Evolutionary conservation across 2,113 vertebrate species (phyloP).

Genomic region (Pluvianellus socialis): DNA sequence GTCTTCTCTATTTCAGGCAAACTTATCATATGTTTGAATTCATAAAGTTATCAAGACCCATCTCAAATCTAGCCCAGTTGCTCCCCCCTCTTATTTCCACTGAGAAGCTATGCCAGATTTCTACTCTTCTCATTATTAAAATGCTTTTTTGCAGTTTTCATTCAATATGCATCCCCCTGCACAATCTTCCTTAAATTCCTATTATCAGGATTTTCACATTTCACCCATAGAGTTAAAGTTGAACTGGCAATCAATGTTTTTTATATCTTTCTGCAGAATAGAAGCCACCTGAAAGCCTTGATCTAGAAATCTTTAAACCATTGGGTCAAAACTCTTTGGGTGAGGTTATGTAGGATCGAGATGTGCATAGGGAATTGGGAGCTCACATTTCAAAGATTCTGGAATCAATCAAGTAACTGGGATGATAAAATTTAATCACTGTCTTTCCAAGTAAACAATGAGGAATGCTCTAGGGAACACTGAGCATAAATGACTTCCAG

Average conservation of each 20-base stretch:
- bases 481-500: background rate
- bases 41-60: background rate
- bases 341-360: background rate
- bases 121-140: background rate
- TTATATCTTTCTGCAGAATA: background rate
- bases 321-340: background rate
- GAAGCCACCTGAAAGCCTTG: background rate
- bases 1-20: background rate
- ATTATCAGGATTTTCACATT: background rate
- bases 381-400: conserved; percentile 9
- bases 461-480: background rate
- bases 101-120: background rate
- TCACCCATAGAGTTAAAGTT: background rate
- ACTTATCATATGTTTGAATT: background rate
- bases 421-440: conserved; percentile 25
- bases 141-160: background rate
- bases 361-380: background rate
- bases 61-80: background rate
- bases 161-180: background rate
- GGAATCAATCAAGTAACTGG: background rate
- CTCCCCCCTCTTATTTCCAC: background rate
- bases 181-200: background rate
- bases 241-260: background rate
- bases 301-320: background rate
- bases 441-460: conserved; percentile 2